Base-by-base conservation (phyloP, 2,888 invertebrate genomes). In the Hirtodrosophila trivittata region DNA sequence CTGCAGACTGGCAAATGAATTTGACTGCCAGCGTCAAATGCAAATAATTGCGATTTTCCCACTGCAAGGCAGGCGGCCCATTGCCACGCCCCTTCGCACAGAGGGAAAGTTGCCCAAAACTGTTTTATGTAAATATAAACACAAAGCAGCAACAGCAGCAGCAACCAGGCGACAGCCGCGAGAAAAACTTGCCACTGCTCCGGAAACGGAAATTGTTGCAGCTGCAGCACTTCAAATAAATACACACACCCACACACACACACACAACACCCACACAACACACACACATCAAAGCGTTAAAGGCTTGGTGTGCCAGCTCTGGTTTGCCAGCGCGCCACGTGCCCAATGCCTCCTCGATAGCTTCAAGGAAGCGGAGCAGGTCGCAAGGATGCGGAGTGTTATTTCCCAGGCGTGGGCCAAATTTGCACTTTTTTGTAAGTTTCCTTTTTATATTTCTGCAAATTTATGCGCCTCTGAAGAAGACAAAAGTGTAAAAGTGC, bases 151-250 rank as follows among this genome's bases (percentile, higher is more conserved):
- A 59, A 51, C 38, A 73, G 57, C 37, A 60, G 35, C 51, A 50
- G 42, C 47, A 57, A 41, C 41, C 30, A 30, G 8, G 37, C 65
- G 49, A 14, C 50, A 38, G 50, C 39, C 60, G 47, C 54, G 35
- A 51, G 47, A 47, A 28, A 41, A 62, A 75, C 39, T 72, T 60
- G 62, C 69, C 39, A 63, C 49, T 62, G 67, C 65, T 59, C 66
- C 78, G 82, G 85, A 83, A 82, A 65, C 72, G 82, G 82, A 83
- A 83, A 82, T 85, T 83, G 85, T 82, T 82, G 82, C 82, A 82
- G 78, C 70, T 78, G 78, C 78, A 72, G 42, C 68, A 73, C 63
- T 68, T 66, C 82, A 82, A 77, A 70, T 66, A 65, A 77, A 75
- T 77, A 66, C 67, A 58, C 38, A 56, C 16, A 66, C 58, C 42